A percentile compares a stretch with the other conserved stretches of the same genome.
These are phyloP conservation scores for Blastobasis lacticolella DNA, from an alignment of 2,888 invertebrate genomes.

Conservation along the genomic window DNA sequence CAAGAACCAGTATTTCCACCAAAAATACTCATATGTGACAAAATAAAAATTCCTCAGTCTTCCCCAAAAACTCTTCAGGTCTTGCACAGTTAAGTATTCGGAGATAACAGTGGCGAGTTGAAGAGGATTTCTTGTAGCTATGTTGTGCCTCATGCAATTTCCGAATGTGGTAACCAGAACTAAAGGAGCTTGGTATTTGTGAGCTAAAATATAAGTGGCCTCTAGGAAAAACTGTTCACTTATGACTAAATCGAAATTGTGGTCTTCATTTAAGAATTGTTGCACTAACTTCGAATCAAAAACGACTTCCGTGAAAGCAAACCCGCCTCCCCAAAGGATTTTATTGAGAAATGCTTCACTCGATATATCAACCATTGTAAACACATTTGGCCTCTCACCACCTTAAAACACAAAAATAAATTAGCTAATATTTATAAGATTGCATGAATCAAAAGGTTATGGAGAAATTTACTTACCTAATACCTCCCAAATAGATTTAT, in stretches of 20 bases:
- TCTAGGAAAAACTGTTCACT: slow-evolving; percentile 67
- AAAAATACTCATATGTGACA: slow-evolving; percentile 48
- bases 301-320: slow-evolving; percentile 44
- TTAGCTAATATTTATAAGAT: neutral
- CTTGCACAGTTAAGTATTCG: slow-evolving; percentile 47
- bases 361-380: slow-evolving; percentile 47
- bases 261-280: slow-evolving; percentile 39
- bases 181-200: slow-evolving; percentile 60
- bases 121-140: slow-evolving; percentile 49
- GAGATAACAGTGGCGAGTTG: slow-evolving; percentile 49
- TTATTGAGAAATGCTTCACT: slow-evolving; percentile 45
- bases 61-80: slow-evolving; percentile 67
- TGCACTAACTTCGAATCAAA: slow-evolving; percentile 45
- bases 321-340: slow-evolving; percentile 49
- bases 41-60: slow-evolving; percentile 67
- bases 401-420: slow-evolving; percentile 29
- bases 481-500: slow-evolving; percentile 54
- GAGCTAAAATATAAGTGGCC: slow-evolving; percentile 51
- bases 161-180: slow-evolving; percentile 53
- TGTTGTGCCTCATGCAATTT: slow-evolving; percentile 58
- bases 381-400: slow-evolving; percentile 49
- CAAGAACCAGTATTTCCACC: slow-evolving; percentile 55
- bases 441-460: neutral
- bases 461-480: slow-evolving; percentile 33
- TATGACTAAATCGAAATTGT: slow-evolving; percentile 60